phyloP scores from a whole-genome alignment of 92 coral and sea anemone genomes.

The Epizoanthus illoricatus region DNA sequence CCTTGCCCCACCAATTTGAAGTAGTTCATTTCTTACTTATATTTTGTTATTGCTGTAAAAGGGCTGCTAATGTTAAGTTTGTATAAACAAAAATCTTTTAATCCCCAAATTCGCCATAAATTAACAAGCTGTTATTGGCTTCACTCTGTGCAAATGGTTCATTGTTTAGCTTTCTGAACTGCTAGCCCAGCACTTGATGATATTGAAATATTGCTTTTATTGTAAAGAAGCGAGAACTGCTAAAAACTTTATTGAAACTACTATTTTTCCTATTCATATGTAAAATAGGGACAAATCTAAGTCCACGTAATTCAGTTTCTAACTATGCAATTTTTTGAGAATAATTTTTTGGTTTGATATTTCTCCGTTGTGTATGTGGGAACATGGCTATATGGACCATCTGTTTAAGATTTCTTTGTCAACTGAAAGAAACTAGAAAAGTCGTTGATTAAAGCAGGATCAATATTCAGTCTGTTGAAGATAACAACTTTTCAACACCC shows the following conservation, averaged over 20 bases:
- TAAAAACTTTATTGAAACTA: neutral
- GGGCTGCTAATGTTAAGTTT: neutral
- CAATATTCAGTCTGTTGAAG: no score
- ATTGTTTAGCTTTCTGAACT: neutral
- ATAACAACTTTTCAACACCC: neutral
- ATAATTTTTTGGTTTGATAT: neutral
- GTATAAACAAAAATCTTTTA: neutral
- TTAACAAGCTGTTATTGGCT: neutral
- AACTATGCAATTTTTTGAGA: neutral
- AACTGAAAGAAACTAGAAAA: neutral
- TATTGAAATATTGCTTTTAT: neutral
- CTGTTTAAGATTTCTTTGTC: neutral
- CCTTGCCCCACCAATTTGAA: neutral
- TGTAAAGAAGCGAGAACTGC: neutral
- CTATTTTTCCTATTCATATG: neutral
- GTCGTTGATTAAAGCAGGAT: neutral
- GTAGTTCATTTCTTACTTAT: neutral
- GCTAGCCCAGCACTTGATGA: neutral
- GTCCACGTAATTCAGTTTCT: neutral
- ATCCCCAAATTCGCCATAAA: neutral
- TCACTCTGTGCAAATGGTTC: neutral
- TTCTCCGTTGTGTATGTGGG: neutral
- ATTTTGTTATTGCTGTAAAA: neutral
- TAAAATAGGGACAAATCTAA: conserved; percentile 1
- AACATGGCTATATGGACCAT: neutral